These are phyloP conservation scores for Elgonia sp. DNA, from an alignment of 2,888 invertebrate genomes.

Conservation along the genomic window DNA sequence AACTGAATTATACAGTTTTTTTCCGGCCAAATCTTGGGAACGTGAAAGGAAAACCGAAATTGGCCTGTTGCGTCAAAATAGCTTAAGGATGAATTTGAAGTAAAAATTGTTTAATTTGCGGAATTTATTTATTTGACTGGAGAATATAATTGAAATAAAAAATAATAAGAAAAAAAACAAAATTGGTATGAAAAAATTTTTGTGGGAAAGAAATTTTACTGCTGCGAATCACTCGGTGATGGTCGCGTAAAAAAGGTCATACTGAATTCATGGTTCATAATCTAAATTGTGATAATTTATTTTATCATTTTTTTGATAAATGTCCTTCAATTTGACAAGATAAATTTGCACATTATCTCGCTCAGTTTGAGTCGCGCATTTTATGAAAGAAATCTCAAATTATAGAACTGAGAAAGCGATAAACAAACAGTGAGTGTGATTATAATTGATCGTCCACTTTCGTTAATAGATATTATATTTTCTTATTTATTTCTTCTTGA, in stretches of 20 bases:
- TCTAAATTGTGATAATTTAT: conserved; percentile 6
- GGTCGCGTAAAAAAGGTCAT: no score
- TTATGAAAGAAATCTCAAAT: conserved; percentile 45
- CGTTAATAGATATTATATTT: not conserved
- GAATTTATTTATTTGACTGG: no score
- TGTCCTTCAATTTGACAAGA: conserved; percentile 34
- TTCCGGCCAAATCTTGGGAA: not conserved
- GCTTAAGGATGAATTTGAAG: conserved; percentile 1
- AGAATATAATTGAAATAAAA: no score
- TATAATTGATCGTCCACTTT: conserved; percentile 23
- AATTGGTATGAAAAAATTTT: no score
- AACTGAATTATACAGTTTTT: conserved; percentile 1
- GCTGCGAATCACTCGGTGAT: no score
- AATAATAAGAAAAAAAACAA: no score
- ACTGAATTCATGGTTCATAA: not conserved
- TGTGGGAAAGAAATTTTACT: no score
- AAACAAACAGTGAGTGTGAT: conserved; percentile 52
- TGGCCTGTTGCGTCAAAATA: conserved; percentile 29
- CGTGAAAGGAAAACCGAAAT: conserved; percentile 20
- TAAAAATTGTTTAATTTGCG: not conserved
- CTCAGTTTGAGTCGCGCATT: not conserved
- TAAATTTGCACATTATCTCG: conserved; percentile 37
- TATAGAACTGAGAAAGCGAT: conserved; percentile 36
- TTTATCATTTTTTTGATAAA: not conserved
- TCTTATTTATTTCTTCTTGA: not conserved